A percentile compares a stretch with the other conserved stretches of the same genome.
These are phyloP conservation scores for Epinotia ramella DNA, from an alignment of 2,888 invertebrate species.

Conservation along the genomic window DNA sequence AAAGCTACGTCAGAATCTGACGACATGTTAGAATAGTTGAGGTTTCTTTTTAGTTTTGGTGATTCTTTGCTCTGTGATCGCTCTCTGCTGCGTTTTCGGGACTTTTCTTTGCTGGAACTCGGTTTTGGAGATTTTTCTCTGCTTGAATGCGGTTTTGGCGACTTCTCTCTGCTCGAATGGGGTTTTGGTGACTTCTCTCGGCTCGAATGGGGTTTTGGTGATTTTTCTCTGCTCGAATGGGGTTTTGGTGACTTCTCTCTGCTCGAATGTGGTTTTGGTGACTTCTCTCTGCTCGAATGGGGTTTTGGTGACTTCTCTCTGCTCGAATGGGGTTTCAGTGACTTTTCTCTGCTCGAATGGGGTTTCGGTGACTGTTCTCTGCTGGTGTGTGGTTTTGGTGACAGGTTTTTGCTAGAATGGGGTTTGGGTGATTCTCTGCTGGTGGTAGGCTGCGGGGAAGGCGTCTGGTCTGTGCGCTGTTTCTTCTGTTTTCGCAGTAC, in stretches of 20 bases:
- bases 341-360: not conserved
- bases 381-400: conserved; percentile 17
- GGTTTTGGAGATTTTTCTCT: conserved; percentile 18
- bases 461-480: conserved; percentile 37
- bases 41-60: conserved; percentile 8
- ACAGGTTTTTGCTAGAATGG: conserved; percentile 2
- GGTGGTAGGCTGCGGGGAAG: conserved; percentile 16
- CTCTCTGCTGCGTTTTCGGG: conserved; percentile 19
- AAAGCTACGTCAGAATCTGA: conserved; percentile 40
- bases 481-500: conserved; percentile 63
- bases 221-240: conserved; percentile 5
- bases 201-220: conserved; percentile 22
- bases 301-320: conserved; percentile 15
- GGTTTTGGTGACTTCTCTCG: conserved; percentile 17
- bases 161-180: conserved; percentile 10
- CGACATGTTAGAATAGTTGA: conserved; percentile 23
- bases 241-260: conserved; percentile 13
- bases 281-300: not conserved
- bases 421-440: conserved; percentile 20
- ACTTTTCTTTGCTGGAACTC: conserved; percentile 5
- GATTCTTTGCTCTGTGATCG: conserved; percentile 12
- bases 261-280: conserved; percentile 6
- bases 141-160: conserved; percentile 13
- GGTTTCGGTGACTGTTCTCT: conserved; percentile 8
- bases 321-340: conserved; percentile 10